Conservation (phyloP, 2,113 vertebrate genomes). For the Oceanodroma tethys region DNA sequence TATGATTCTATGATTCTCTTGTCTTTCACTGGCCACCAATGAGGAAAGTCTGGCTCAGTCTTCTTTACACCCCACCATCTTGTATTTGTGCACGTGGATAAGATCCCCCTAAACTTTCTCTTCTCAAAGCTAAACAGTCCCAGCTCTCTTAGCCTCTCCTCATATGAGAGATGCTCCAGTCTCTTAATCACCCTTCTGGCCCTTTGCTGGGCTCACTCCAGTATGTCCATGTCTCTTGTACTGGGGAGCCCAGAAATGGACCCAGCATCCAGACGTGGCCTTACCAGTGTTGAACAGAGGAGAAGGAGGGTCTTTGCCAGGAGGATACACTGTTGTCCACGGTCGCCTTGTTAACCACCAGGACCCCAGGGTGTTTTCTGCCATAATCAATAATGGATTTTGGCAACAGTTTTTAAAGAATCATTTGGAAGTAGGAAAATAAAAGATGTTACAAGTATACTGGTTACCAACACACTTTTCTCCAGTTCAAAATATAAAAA, state of each 20-base stretch:
- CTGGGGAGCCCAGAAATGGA: neutral
- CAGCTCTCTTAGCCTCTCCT: neutral
- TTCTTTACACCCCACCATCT: neutral
- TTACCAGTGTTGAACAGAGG: neutral
- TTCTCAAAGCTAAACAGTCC: neutral
- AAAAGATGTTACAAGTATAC: neutral
- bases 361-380: neutral
- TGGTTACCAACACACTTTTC: neutral
- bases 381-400: neutral
- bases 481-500: neutral
- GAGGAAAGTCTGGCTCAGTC: neutral
- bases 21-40: neutral
- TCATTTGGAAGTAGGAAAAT: neutral
- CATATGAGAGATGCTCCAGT: neutral
- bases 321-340: neutral
- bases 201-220: neutral
- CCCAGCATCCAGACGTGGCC: fast-evolving
- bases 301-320: neutral
- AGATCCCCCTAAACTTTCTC: neutral
- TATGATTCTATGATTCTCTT: neutral
- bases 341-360: neutral
- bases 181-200: neutral
- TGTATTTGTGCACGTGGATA: neutral
- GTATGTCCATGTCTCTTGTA: neutral
- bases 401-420: neutral